Percentiles rank a stretch among this genome's conserved stretches.
These are phyloP conservation scores for Microcaecilia unicolor DNA, from an alignment of 2,797 vertebrate species.

Conservation along the genomic window DNA sequence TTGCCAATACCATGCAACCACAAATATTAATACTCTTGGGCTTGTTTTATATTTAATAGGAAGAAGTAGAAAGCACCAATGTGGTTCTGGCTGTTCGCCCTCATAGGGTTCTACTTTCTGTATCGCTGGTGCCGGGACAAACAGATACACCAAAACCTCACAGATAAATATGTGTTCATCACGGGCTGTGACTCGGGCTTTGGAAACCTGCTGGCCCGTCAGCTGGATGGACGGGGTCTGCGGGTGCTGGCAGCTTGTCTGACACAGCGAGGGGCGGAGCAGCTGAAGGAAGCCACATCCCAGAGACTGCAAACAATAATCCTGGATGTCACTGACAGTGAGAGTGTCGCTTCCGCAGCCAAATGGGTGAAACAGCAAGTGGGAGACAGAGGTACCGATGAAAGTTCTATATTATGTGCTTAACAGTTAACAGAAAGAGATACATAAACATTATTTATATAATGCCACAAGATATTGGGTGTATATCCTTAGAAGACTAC, in stretches of 20 bases:
- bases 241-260: constrained; percentile 71
- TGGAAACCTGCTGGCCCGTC: constrained; percentile 70
- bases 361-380: constrained; percentile 17
- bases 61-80: not conserved
- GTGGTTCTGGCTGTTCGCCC: constrained; percentile 11
- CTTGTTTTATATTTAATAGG: no score
- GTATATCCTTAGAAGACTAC: no score
- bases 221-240: constrained; percentile 66
- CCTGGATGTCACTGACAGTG: constrained; percentile 27
- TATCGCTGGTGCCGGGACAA: constrained; percentile 17
- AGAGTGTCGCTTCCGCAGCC: constrained; percentile 20
- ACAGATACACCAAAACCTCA: constrained; percentile 19
- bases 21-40: no score
- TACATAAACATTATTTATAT: no score
- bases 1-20: no score
- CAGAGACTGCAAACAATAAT: constrained; percentile 30
- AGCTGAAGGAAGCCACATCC: constrained; percentile 22
- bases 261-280: constrained; percentile 68
- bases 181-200: constrained; percentile 49
- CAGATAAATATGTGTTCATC: constrained; percentile 40
- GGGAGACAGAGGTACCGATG: constrained; percentile 17
- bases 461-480: no score
- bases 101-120: constrained; percentile 11
- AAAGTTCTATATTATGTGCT: no score
- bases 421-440: no score